These are phyloP conservation scores for Hippocampus comes DNA, from an alignment of 2,113 vertebrate genomes.

Conservation along the genomic window DNA sequence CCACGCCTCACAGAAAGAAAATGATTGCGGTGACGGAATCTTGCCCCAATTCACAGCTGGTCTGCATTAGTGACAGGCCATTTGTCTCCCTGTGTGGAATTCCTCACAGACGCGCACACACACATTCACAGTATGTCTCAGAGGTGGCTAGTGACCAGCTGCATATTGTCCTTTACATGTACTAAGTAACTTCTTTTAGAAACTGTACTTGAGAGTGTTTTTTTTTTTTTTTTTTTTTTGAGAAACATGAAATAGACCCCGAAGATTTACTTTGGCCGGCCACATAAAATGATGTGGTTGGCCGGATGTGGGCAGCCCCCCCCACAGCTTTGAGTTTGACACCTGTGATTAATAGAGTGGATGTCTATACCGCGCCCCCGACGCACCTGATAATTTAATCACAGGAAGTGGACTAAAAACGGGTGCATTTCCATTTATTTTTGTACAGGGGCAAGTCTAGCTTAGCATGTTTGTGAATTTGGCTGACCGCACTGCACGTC, in stretches of 20 bases:
- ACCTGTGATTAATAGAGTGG: no score
- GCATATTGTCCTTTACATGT: neutral
- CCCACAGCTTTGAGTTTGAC: no score
- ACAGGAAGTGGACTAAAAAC: no score
- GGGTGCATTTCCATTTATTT: no score
- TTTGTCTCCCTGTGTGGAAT: conserved; percentile 55
- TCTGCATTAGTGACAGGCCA: conserved; percentile 53
- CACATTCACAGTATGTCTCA: neutral
- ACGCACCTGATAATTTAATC: no score
- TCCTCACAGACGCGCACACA: conserved; percentile 18
- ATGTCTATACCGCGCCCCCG: no score
- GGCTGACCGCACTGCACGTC: no score
- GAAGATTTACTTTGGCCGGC: neutral
- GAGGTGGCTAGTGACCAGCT: neutral
- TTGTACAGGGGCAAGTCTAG: no score
- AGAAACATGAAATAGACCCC: neutral
- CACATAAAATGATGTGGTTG: no score
- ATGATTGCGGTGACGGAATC: conserved; percentile 32
- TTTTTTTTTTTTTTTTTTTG: neutral
- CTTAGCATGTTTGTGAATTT: no score
- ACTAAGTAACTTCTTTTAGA: neutral
- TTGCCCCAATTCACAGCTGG: conserved; percentile 45
- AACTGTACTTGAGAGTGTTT: neutral
- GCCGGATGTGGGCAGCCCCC: no score
- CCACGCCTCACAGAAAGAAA: conserved; percentile 21